Evolutionary conservation across 1,140 invertebrate species (phyloP).

Genomic region (Meloidogyne hapla): DNA sequence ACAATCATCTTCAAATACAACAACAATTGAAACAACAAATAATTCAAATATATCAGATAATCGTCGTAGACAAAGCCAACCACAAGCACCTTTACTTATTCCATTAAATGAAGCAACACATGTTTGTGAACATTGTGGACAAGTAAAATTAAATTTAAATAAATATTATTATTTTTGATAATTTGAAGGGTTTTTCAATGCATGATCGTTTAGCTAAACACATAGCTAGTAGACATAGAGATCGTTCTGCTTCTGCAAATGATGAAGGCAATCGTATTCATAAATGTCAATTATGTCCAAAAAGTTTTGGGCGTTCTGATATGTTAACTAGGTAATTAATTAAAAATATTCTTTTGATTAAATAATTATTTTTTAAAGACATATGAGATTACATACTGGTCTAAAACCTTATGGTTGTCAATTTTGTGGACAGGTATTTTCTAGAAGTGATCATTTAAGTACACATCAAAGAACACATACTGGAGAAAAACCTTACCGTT

Average conservation of each 20-base stretch:
- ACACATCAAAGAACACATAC: slow-evolving; percentile 88
- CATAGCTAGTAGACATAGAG: slow-evolving; percentile 83
- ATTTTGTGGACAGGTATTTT: slow-evolving; percentile 93
- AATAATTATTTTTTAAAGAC: slow-evolving; percentile 31
- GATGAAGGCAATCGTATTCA: slow-evolving; percentile 75
- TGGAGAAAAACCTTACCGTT: slow-evolving; percentile 90
- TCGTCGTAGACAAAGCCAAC: slow-evolving; percentile 8
- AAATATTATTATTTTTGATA: not conserved
- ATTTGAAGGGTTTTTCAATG: slow-evolving; percentile 81
- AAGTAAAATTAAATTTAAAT: slow-evolving; percentile 18
- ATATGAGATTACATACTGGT: slow-evolving; percentile 73
- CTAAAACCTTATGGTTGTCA: slow-evolving; percentile 98
- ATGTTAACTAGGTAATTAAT: slow-evolving; percentile 80
- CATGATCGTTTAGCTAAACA: slow-evolving; percentile 93
- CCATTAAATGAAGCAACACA: slow-evolving; percentile 43
- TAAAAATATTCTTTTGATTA: not conserved
- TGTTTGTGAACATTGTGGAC: slow-evolving; percentile 55
- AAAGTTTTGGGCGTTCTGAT: slow-evolving; percentile 90
- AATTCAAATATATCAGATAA: not conserved
- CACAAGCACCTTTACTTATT: slow-evolving; percentile 8
- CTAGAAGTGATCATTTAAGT: slow-evolving; percentile 91
- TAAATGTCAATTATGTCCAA: slow-evolving; percentile 80
- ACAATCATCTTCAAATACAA: not conserved
- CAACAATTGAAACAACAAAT: not conserved
- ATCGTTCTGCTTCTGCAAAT: slow-evolving; percentile 66